phyloP scores from a whole-genome alignment of 1,140 invertebrate genomes.

The Zaprionus vittiger region DNA sequence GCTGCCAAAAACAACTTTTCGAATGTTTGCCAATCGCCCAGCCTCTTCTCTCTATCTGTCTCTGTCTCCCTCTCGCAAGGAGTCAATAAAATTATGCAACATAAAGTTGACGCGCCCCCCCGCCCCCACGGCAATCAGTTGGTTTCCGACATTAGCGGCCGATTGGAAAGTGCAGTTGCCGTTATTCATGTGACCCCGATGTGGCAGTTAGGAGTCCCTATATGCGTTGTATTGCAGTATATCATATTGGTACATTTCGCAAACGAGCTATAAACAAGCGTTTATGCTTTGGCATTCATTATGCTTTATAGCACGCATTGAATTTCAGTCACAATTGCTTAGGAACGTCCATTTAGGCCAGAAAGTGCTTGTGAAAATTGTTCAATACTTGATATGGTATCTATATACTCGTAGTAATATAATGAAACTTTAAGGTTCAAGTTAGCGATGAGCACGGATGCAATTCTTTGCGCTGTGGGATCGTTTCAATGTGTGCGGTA shows the following conservation, averaged over 20 bases:
- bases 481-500: too few relatives aligned
- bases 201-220: slow-evolving; percentile 5
- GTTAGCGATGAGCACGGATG: too few relatives aligned
- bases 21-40: slow-evolving; percentile 43
- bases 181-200: slow-evolving; percentile 27
- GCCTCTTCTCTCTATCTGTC: background rate
- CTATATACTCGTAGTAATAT: too few relatives aligned
- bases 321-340: background rate
- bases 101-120: slow-evolving; percentile 42
- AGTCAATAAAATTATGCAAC: slow-evolving; percentile 55
- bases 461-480: too few relatives aligned
- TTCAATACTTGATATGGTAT: too few relatives aligned
- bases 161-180: slow-evolving; percentile 32
- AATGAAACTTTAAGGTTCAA: too few relatives aligned
- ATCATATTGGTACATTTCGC: slow-evolving; percentile 13
- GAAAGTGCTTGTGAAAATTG: too few relatives aligned
- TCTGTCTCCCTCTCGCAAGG: background rate
- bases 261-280: slow-evolving; percentile 23
- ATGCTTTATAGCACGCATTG: background rate
- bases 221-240: background rate
- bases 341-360: background rate
- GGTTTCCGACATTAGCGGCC: slow-evolving; percentile 34
- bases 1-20: slow-evolving; percentile 53
- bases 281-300: slow-evolving; percentile 1
- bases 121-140: slow-evolving; percentile 26